Percentiles rank a stretch among this genome's conserved stretches.
Evolutionary conservation across 1,140 invertebrate species (phyloP).

Genomic region (Teleogryllus occipitalis): DNA sequence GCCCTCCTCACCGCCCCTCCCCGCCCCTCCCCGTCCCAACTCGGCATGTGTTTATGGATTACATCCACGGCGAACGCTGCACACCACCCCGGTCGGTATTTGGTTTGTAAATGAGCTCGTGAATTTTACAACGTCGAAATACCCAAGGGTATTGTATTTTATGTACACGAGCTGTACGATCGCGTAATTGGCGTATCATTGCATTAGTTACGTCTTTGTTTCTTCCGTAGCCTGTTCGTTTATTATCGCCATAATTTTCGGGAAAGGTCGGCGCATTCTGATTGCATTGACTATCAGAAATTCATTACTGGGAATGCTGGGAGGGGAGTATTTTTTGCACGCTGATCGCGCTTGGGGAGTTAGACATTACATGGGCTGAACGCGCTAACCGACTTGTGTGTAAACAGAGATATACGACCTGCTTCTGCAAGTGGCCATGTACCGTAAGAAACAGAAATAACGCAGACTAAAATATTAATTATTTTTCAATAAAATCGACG

Average conservation of each 20-base stretch:
- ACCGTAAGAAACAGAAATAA: no score
- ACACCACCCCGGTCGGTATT: not conserved
- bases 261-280: not conserved
- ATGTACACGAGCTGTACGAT: not conserved
- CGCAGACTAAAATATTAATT: no score
- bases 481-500: no score
- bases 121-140: not conserved
- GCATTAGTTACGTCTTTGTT: not conserved
- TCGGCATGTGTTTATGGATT: not conserved
- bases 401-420: no score
- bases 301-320: not conserved
- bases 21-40: no score
- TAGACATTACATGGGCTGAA: not conserved
- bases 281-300: not conserved
- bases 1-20: no score
- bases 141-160: slow-evolving; percentile 1
- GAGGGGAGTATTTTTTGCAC: not conserved
- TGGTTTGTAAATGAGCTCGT: slow-evolving; percentile 1
- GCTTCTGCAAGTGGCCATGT: no score
- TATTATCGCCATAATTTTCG: not conserved
- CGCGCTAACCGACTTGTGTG: no score
- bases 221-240: not conserved
- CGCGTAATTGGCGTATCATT: slow-evolving; percentile 3
- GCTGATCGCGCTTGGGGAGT: not conserved
- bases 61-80: not conserved